A percentile compares a stretch with the other conserved stretches of the same genome.
Conservation (phyloP, 1,140 invertebrate species). For the Araneus ventricosus region DNA sequence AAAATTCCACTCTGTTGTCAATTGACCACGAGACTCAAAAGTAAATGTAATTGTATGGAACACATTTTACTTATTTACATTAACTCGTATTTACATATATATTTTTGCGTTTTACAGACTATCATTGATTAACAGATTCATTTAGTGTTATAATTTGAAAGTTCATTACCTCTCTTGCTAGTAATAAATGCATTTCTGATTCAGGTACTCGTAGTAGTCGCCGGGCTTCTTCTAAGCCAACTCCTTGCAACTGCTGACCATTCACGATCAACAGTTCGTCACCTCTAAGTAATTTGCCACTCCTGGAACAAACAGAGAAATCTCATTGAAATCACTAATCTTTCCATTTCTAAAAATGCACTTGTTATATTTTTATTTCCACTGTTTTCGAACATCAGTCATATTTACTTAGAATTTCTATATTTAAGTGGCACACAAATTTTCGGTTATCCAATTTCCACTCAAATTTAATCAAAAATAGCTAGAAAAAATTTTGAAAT, state of each 20-base stretch:
- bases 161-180: conserved; percentile 80
- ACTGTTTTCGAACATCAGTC: background rate
- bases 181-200: conserved; percentile 87
- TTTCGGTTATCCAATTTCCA: no score
- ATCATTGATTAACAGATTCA: no score
- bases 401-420: background rate
- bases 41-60: background rate
- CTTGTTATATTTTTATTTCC: no score
- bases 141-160: no score
- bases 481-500: no score
- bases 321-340: no score
- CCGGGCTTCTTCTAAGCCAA: conserved; percentile 88
- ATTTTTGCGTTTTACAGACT: background rate
- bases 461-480: no score
- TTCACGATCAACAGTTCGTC: conserved; percentile 94
- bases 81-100: no score
- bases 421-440: background rate
- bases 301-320: conserved; percentile 81
- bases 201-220: conserved; percentile 84
- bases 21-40: no score
- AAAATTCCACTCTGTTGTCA: no score
- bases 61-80: no score
- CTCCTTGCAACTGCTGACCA: conserved; percentile 87
- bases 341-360: background rate
- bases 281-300: conserved; percentile 88